Evolutionary conservation across 1,140 invertebrate genomes (phyloP).

Genomic region (Pentalonia nigronervosa): DNA sequence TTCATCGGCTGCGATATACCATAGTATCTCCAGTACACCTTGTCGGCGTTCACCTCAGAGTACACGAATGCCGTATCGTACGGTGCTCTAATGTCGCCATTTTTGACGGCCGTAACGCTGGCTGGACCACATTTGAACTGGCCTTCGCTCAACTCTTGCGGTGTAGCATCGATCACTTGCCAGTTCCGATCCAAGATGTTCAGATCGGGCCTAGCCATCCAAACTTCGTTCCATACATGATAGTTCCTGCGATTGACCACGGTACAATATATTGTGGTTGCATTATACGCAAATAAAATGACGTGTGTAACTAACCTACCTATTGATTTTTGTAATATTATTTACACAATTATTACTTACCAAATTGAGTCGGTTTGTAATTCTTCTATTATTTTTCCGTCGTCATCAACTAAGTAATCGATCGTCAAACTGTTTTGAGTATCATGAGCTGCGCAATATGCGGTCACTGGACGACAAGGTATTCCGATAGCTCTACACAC

Average conservation of each 20-base stretch:
- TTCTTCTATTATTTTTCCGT: constrained; percentile 81
- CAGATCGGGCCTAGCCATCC: constrained; percentile 88
- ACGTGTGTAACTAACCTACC: not conserved
- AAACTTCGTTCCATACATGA: constrained; percentile 95
- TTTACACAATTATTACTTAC: constrained; percentile 64
- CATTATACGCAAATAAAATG: not conserved
- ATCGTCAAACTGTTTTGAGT: constrained; percentile 89
- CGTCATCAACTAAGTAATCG: constrained; percentile 84
- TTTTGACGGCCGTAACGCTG: constrained; percentile 79
- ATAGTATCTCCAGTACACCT: constrained; percentile 83
- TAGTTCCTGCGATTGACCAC: constrained; percentile 73
- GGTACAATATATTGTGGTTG: not conserved
- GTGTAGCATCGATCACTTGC: constrained; percentile 93
- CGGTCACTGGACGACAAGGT: constrained; percentile 84
- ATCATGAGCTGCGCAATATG: constrained; percentile 90
- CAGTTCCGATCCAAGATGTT: constrained; percentile 79
- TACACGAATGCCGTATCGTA: constrained; percentile 87
- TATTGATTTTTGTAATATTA: not conserved
- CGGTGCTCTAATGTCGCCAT: constrained; percentile 79
- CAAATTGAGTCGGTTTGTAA: constrained; percentile 86
- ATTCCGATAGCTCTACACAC: constrained; percentile 88
- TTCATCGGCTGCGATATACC: constrained; percentile 78
- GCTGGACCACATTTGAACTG: constrained; percentile 85
- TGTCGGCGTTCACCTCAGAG: constrained; percentile 89
- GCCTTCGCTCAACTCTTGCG: constrained; percentile 84